Conservation (phyloP, 2,888 invertebrate species). For the Phyllotreta cruciferae region DNA sequence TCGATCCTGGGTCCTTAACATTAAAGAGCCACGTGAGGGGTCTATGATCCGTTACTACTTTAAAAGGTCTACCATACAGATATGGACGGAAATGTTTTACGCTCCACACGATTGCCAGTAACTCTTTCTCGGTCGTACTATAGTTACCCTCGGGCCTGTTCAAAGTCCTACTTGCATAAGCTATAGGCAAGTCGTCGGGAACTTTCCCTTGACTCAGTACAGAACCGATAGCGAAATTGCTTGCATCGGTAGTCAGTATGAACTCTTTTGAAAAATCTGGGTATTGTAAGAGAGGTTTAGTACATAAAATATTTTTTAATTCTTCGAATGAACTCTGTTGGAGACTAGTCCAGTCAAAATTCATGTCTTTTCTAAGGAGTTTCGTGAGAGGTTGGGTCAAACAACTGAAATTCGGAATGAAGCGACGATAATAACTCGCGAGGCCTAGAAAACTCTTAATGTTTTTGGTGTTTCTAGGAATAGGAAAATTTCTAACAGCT, state of each 20-base stretch:
- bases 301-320: slow-evolving; percentile 36
- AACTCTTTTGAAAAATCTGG: slow-evolving; percentile 49
- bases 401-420: slow-evolving; percentile 37
- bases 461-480: slow-evolving; percentile 32
- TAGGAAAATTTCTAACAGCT: slow-evolving; percentile 32
- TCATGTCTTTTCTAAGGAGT: slow-evolving; percentile 34
- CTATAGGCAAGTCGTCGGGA: slow-evolving; percentile 50
- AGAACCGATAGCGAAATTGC: slow-evolving; percentile 43
- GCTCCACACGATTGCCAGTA: slow-evolving; percentile 53
- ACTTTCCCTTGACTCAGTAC: slow-evolving; percentile 46
- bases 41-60: slow-evolving; percentile 50
- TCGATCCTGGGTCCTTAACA: slow-evolving; percentile 46
- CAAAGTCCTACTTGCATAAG: slow-evolving; percentile 51
- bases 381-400: slow-evolving; percentile 37
- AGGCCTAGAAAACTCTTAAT: slow-evolving; percentile 42
- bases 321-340: slow-evolving; percentile 39
- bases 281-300: slow-evolving; percentile 41
- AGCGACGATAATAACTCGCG: slow-evolving; percentile 37
- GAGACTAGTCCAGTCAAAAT: slow-evolving; percentile 33
- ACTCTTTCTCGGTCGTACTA: slow-evolving; percentile 53
- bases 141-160: slow-evolving; percentile 53
- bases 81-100: slow-evolving; percentile 51
- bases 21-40: slow-evolving; percentile 52
- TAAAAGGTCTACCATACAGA: too few relatives aligned
- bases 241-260: slow-evolving; percentile 52